These are phyloP conservation scores for Syritta pipiens DNA, from an alignment of 2,888 invertebrate genomes.

Conservation along the genomic window DNA sequence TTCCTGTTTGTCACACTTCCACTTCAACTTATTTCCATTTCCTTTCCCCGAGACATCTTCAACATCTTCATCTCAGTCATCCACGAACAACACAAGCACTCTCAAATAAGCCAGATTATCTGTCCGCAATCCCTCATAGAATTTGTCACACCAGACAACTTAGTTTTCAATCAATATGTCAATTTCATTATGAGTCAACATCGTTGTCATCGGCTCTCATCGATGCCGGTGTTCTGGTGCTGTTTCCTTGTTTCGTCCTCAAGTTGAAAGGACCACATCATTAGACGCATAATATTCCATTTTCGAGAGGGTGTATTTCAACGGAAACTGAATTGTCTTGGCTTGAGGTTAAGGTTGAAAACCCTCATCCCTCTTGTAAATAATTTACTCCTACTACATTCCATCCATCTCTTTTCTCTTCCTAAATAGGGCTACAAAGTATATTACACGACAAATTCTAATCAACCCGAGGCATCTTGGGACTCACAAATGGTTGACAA, in stretches of 20 bases:
- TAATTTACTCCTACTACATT: constrained; percentile 29
- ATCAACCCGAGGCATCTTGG: constrained; percentile 93
- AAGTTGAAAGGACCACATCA: constrained; percentile 23
- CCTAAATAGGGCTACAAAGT: constrained; percentile 94
- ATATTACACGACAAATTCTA: constrained; percentile 95
- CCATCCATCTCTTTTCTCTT: constrained; percentile 1
- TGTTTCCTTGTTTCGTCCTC: not conserved
- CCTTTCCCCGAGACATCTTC: not conserved
- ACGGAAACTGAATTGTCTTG: constrained; percentile 22
- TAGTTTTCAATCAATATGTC: constrained; percentile 67
- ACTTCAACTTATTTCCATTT: constrained; percentile 13
- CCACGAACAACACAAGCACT: not conserved
- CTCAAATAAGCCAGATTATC: constrained; percentile 54
- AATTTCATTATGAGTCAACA: constrained; percentile 57
- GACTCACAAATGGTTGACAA: constrained; percentile 96
- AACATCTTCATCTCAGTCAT: constrained; percentile 5
- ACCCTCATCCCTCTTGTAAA: not conserved
- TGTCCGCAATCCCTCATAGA: constrained; percentile 42
- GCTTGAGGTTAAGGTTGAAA: too few relatives aligned
- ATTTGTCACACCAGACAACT: constrained; percentile 57
- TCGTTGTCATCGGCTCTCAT: not conserved
- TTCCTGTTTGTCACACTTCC: constrained; percentile 17
- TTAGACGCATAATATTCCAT: constrained; percentile 43
- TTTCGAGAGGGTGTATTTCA: not conserved
- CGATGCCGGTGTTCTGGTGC: not conserved